phyloP scores from a whole-genome alignment of 2,888 invertebrate genomes.

The Eretmocerus hayati region DNA sequence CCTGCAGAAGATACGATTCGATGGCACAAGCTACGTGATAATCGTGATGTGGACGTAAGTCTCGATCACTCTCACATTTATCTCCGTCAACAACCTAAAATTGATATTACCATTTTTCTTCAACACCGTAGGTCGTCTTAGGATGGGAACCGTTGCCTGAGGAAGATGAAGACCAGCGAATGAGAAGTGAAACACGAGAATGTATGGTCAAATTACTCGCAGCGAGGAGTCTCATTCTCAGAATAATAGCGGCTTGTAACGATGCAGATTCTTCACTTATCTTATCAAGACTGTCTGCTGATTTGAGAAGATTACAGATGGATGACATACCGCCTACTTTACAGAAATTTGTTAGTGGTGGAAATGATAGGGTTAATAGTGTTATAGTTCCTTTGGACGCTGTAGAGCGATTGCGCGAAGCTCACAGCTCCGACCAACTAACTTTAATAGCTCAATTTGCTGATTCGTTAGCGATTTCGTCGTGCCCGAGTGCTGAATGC shows the following conservation, averaged over 20 bases:
- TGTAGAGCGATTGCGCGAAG: conserved; percentile 40
- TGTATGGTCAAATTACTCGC: conserved; percentile 39
- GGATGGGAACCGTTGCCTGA: conserved; percentile 39
- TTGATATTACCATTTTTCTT: too few species aligned
- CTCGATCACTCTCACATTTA: too few species aligned
- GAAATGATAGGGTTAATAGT: conserved; percentile 32
- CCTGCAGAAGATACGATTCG: conserved; percentile 37
- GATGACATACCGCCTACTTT: conserved; percentile 34
- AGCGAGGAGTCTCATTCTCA: conserved; percentile 36
- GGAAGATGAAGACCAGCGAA: conserved; percentile 32
- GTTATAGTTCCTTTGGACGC: conserved; percentile 42
- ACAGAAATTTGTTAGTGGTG: conserved; percentile 31
- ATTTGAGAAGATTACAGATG: conserved; percentile 32
- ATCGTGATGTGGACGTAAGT: conserved; percentile 41
- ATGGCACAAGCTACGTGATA: conserved; percentile 40
- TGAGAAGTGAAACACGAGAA: conserved; percentile 37
- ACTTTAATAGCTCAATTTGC: conserved; percentile 35
- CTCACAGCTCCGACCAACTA: conserved; percentile 39
- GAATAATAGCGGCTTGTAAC: conserved; percentile 37
- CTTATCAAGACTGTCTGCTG: conserved; percentile 30
- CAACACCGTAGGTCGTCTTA: conserved; percentile 41
- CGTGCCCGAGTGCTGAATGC: conserved; percentile 35
- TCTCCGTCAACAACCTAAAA: too few species aligned
- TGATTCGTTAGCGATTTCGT: conserved; percentile 32
- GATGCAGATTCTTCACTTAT: conserved; percentile 31